A percentile compares a stretch with the other conserved stretches of the same genome.
phyloP scores from a whole-genome alignment of 1,140 invertebrate species.

The Papilio polyxenes region DNA sequence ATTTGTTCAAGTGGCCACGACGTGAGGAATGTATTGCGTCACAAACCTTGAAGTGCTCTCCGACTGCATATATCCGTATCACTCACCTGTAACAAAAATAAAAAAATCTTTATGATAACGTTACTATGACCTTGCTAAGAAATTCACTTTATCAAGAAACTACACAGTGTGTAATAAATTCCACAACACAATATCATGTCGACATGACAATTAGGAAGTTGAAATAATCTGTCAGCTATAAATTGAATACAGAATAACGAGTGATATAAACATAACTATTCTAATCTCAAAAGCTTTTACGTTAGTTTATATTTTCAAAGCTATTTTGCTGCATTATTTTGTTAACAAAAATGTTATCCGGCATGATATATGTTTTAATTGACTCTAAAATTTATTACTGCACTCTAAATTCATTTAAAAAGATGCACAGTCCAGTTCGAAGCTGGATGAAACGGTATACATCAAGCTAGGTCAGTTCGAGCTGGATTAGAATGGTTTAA shows the following conservation, averaged over 20 bases:
- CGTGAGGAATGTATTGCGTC: constrained; percentile 41
- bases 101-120: constrained; percentile 40
- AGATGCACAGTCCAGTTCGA: neutral
- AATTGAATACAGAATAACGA: neutral
- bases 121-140: constrained; percentile 30
- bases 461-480: neutral
- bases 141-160: constrained; percentile 16
- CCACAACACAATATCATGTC: neutral
- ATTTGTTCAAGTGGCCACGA: constrained; percentile 61
- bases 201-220: neutral
- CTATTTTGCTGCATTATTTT: neutral
- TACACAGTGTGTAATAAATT: neutral
- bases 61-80: constrained; percentile 46
- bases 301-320: neutral
- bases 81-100: constrained; percentile 68
- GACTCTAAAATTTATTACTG: neutral
- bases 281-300: neutral
- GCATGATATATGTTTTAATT: neutral
- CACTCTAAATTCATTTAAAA: constrained; percentile 3
- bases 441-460: neutral
- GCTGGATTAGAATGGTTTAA: neutral
- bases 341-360: neutral
- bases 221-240: constrained; percentile 1
- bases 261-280: neutral
- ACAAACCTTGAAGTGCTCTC: constrained; percentile 58